These are phyloP conservation scores for Lycaena phlaeas DNA, from an alignment of 2,888 invertebrate species.

Conservation along the genomic window DNA sequence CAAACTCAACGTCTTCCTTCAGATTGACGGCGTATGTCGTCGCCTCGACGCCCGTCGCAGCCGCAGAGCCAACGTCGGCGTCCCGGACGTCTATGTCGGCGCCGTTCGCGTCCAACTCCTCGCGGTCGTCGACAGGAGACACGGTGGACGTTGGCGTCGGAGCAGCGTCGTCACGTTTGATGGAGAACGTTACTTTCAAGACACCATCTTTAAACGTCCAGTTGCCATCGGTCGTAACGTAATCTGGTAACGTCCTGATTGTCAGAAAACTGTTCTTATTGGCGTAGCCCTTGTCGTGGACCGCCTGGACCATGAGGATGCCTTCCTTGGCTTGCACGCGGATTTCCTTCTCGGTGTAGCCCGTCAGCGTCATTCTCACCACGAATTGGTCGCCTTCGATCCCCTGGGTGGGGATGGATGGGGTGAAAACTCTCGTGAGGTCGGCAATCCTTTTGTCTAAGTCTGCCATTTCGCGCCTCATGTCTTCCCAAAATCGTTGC, in stretches of 20 bases:
- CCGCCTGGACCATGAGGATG: constrained; percentile 47
- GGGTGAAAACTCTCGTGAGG: constrained; percentile 35
- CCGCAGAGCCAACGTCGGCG: constrained; percentile 29
- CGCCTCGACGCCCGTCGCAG: constrained; percentile 30
- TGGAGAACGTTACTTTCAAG: constrained; percentile 40
- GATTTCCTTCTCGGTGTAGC: constrained; percentile 47
- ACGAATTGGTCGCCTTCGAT: constrained; percentile 40
- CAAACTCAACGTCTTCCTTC: constrained; percentile 48
- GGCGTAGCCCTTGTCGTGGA: constrained; percentile 21
- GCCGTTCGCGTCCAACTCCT: constrained; percentile 33
- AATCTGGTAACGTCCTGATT: constrained; percentile 34
- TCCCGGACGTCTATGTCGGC: constrained; percentile 21
- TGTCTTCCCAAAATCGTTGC: constrained; percentile 18
- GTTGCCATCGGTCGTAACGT: constrained; percentile 35
- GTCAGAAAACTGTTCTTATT: constrained; percentile 33
- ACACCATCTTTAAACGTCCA: constrained; percentile 39
- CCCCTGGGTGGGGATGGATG: constrained; percentile 27
- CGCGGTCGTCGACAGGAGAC: constrained; percentile 29
- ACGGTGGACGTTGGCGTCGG: constrained; percentile 12
- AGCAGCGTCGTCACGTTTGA: constrained; percentile 16
- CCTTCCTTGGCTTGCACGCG: constrained; percentile 48
- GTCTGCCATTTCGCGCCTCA: constrained; percentile 34
- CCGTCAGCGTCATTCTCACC: constrained; percentile 34
- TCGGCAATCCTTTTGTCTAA: constrained; percentile 35
- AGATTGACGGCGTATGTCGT: constrained; percentile 54